Evolutionary conservation across 2,888 invertebrate species (phyloP).

Genomic region (Epirrita christyi): DNA sequence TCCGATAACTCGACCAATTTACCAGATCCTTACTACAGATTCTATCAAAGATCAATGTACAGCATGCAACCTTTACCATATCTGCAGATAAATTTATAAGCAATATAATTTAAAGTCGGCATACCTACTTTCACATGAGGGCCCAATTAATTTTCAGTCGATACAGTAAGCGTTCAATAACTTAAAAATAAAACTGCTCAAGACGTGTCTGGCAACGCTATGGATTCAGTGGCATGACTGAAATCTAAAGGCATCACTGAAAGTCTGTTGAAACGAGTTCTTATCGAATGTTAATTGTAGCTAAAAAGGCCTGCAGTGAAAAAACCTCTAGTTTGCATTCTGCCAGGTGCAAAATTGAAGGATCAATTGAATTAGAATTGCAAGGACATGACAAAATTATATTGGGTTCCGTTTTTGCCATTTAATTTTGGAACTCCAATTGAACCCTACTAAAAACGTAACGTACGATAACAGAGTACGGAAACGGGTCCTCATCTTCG

Average conservation of each 20-base stretch:
- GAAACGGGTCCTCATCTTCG: slow-evolving; percentile 56
- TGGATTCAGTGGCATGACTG: no score
- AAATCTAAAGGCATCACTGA: no score
- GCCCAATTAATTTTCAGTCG: slow-evolving; percentile 74
- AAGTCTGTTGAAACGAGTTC: no score
- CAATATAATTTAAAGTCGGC: slow-evolving; percentile 71
- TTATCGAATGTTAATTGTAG: no score
- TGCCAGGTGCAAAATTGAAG: no score
- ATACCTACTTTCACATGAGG: slow-evolving; percentile 66
- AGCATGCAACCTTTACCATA: slow-evolving; percentile 45
- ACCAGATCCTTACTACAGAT: slow-evolving; percentile 26
- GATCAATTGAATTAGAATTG: no score
- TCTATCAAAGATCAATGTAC: slow-evolving; percentile 27
- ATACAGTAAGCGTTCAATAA: slow-evolving; percentile 40
- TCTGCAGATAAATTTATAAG: slow-evolving; percentile 56
- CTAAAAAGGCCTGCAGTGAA: no score
- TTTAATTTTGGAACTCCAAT: neutral
- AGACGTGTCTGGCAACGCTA: neutral
- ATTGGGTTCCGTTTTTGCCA: no score
- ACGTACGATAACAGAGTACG: slow-evolving; percentile 61
- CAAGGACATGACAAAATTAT: no score
- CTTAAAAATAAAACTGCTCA: slow-evolving; percentile 52
- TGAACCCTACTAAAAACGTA: slow-evolving; percentile 49
- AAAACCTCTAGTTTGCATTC: no score
- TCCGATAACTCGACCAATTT: slow-evolving; percentile 21